Evolutionary conservation across 1,140 invertebrate species (phyloP), one percentile per base, ranked within the genome.

Genomic region (Orussus abietinus): DNA sequence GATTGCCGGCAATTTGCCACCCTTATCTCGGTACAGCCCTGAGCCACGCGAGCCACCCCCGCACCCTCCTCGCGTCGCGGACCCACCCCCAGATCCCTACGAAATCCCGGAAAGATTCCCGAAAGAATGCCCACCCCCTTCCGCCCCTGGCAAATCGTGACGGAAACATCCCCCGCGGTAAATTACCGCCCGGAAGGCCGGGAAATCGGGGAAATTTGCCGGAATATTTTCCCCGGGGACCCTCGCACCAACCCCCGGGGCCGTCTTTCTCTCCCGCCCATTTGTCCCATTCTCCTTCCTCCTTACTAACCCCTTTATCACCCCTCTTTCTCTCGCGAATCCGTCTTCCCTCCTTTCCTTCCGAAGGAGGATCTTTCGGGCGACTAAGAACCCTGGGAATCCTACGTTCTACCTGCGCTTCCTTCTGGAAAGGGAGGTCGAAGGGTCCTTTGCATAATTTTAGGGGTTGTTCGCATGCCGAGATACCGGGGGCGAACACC

Each of bases 1-100:
- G 62, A 67, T 69, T 69, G 66, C 56, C 47, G 51, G 63, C 60
- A 69, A 67, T 65, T 64, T 59, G 40, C 57, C 55, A 45, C 56
- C 56, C 62, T 64, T 67, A 60, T 59, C 50, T 54, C n/a, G n/a
- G n/a, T n/a, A n/a, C n/a, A n/a, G n/a, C n/a, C n/a, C n/a, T n/a
- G n/a, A n/a, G n/a, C n/a, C n/a, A n/a, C n/a, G n/a, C n/a, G n/a
- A 12, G 4, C 18, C 34, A 21, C 20, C 14, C 30, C 22, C 17
- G 17, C 26, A 36, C 34, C 34, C 9, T n/a, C n/a, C n/a, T n/a
- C n/a, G n/a, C n/a, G n/a, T n/a, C n/a, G n/a, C n/a, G n/a, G n/a
- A n/a, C n/a, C n/a, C n/a, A n/a, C n/a, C n/a, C n/a, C n/a, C n/a
- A n/a, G n/a, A n/a, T n/a, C n/a, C n/a, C n/a, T n/a, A n/a, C n/a